Evolutionary conservation across 2,888 invertebrate species (phyloP).

Genomic region (Chymomyza caudatula): DNA sequence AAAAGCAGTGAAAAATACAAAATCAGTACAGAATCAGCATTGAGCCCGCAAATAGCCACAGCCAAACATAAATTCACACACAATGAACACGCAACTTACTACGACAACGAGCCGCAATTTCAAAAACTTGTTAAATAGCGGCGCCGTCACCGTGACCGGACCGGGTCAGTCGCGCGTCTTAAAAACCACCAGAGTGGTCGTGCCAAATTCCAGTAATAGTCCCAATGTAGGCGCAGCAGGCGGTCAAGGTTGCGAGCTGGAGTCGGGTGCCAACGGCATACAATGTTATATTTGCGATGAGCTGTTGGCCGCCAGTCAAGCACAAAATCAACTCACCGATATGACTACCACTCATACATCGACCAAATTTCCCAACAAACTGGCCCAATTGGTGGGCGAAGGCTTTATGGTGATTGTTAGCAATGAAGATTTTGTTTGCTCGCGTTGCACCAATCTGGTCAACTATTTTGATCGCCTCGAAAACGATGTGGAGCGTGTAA

Average conservation of each 20-base stretch:
- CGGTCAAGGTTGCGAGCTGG: conserved; percentile 47
- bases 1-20: conserved; percentile 29
- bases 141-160: conserved; percentile 78
- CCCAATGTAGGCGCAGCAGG: conserved; percentile 65
- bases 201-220: conserved; percentile 26
- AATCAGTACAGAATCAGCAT: conserved; percentile 14
- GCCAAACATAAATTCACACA: conserved; percentile 10
- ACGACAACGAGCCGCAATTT: conserved; percentile 78
- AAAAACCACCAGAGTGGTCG: conserved; percentile 59
- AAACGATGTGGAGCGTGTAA: conserved; percentile 78
- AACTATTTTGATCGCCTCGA: conserved; percentile 79
- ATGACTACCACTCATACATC: conserved; percentile 77
- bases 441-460: conserved; percentile 78
- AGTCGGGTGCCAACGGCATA: conserved; percentile 44
- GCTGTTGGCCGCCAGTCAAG: conserved; percentile 64
- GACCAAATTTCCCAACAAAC: conserved; percentile 79
- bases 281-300: conserved; percentile 79
- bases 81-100: conserved; percentile 76
- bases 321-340: conserved; percentile 74
- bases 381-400: conserved; percentile 79
- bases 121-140: conserved; percentile 77
- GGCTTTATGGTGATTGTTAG: conserved; percentile 79
- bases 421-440: conserved; percentile 78
- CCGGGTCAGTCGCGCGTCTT: conserved; percentile 77
- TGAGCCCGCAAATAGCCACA: not conserved